These are phyloP conservation scores for Brotula barbata DNA, from an alignment of 2,797 vertebrate species.

Conservation along the genomic window DNA sequence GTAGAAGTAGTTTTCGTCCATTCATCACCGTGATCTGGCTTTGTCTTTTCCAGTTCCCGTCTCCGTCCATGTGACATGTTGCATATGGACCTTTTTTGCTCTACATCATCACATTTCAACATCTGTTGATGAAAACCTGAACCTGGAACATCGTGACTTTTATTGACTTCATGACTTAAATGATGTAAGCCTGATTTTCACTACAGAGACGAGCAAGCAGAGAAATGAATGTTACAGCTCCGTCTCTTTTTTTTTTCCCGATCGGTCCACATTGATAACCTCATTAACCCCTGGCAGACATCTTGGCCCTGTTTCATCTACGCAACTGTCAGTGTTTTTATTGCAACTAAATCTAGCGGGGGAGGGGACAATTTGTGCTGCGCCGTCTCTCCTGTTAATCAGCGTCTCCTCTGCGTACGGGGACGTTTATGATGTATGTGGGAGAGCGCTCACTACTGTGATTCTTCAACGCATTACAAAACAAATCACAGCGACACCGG, in stretches of 20 bases:
- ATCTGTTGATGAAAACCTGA: neutral
- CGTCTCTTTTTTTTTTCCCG: too few species aligned
- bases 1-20: too few species aligned
- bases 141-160: neutral
- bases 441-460: conserved; percentile 33
- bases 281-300: too few species aligned
- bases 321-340: too few species aligned
- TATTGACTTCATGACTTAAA: neutral
- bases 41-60: neutral
- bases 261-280: too few species aligned
- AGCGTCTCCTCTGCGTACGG: conserved; percentile 16
- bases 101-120: neutral
- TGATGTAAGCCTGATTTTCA: conserved; percentile 6
- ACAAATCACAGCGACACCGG: conserved; percentile 38
- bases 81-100: neutral
- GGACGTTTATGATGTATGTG: conserved; percentile 34
- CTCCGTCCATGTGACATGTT: neutral
- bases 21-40: conserved; percentile 2
- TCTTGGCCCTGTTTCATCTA: too few species aligned
- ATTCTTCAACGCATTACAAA: conserved; percentile 39
- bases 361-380: conserved; percentile 10
- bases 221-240: too few species aligned
- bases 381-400: conserved; percentile 26
- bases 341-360: too few species aligned
- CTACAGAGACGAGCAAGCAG: neutral